Evolutionary conservation across 1,140 invertebrate genomes (phyloP), one percentile per base, ranked within the genome.

Genomic region (Bombus cullumanus): DNA sequence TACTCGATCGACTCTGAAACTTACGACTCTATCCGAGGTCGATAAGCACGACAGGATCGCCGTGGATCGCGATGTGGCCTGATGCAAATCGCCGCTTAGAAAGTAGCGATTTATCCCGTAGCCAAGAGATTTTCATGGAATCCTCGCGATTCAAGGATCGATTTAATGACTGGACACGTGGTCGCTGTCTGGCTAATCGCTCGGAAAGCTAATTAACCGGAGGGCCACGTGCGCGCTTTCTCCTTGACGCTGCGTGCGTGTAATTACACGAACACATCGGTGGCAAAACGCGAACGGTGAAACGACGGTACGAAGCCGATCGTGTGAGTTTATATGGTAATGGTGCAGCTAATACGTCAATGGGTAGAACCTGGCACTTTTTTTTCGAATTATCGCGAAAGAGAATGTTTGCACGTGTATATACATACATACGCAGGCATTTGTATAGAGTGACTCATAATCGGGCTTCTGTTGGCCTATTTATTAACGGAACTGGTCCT

Each of bases 141-240:
- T 92, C 66, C 68, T 73, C 41, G 81, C 74, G 83, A 92, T 88
- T 88, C 81, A 57, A 74, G 78, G 85, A 82, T 86, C 85, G 88
- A 84, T 88, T 88, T 87, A 89, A 90, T 85, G 86, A 41, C 31
- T 78, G 81, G 83, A 64, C 89, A 89, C 89, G 91, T 89, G 88
- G 91, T 78, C 82, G 81, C 79, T 79, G 83, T 73, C 79, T 77
- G 80, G 73, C 79, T 87, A 87, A 92, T 88, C 86, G 78, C 34
- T 62, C 77, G 74, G 69, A 81, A 83, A 78, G 88, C 89, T 93
- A 92, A 92, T 93, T 93, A 92, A 88, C 86, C 86, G 82, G 43
- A 13, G 87, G 77, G 84, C 91, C 92, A 93, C 92, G 92, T 92
- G 92, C 91, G 79, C 91, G 86, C 90, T 92, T 92, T 92, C 92